These are phyloP conservation scores for Uria lomvia DNA, from an alignment of 2,113 vertebrate genomes.

Conservation along the genomic window DNA sequence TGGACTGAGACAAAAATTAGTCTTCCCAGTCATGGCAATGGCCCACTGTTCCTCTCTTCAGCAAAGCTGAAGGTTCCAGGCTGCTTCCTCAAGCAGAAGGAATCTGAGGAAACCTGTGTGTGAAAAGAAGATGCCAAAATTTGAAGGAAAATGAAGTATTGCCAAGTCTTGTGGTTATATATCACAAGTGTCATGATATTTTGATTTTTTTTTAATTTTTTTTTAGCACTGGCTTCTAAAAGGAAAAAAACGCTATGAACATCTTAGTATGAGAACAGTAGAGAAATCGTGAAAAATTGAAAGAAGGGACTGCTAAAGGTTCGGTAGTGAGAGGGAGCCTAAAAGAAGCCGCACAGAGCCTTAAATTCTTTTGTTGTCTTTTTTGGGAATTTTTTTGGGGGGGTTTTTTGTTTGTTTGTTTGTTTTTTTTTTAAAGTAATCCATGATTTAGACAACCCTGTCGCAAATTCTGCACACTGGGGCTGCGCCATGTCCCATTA, in stretches of 20 bases:
- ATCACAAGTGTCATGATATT: conserved; percentile 3
- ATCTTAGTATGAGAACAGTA: not conserved
- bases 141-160: conserved; percentile 5
- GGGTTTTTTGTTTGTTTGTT: no score
- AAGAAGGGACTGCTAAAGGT: not conserved
- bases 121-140: not conserved
- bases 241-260: not conserved
- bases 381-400: no score
- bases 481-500: not conserved
- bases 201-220: not conserved
- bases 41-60: not conserved
- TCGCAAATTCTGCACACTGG: not conserved
- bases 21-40: not conserved
- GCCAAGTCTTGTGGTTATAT: conserved; percentile 15
- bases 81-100: not conserved
- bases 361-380: not conserved
- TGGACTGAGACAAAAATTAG: not conserved
- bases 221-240: not conserved
- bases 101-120: conserved; percentile 7
- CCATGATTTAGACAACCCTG: not conserved
- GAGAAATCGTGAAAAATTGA: not conserved
- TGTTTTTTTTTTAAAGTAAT: not conserved
- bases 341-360: not conserved
- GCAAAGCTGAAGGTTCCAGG: not conserved
- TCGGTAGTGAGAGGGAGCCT: not conserved